Conservation (phyloP, 2,888 invertebrate species). For the Drosophila lacicola region DNA sequence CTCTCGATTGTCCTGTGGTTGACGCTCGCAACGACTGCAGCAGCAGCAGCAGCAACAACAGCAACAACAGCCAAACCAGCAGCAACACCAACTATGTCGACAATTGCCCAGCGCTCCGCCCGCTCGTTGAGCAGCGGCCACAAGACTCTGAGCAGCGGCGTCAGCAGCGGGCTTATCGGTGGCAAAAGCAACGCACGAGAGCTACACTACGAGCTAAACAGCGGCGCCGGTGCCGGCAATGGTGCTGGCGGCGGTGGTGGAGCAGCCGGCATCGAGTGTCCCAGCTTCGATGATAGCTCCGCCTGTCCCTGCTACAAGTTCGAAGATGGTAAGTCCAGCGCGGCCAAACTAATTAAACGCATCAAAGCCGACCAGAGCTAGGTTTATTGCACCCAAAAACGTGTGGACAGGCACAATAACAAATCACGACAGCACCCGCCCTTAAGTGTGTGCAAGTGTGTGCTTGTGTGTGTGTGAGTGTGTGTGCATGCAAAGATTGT, state of each 20-base stretch:
- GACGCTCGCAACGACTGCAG: constrained; percentile 39
- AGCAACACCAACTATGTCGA: constrained; percentile 27
- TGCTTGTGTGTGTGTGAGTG: not conserved
- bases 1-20: constrained; percentile 78
- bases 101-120: constrained; percentile 47
- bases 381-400: constrained; percentile 64
- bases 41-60: constrained; percentile 26
- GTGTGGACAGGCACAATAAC: constrained; percentile 57
- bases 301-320: constrained; percentile 96
- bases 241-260: constrained; percentile 38
- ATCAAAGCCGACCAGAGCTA: constrained; percentile 53
- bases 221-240: constrained; percentile 16
- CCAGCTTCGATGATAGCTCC: constrained; percentile 90
- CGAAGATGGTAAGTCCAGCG: constrained; percentile 90
- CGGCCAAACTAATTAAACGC: constrained; percentile 59
- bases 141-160: constrained; percentile 20
- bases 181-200: constrained; percentile 51
- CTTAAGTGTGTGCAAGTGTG: not conserved
- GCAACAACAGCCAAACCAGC: constrained; percentile 23
- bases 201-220: constrained; percentile 46
- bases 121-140: constrained; percentile 49
- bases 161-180: constrained; percentile 28
- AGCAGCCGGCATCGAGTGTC: constrained; percentile 87
- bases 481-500: constrained; percentile 52
- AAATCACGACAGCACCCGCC: constrained; percentile 26